A percentile compares a stretch with the other conserved stretches of the same genome.
Conservation (phyloP, 2,888 invertebrate species). For the Eurytoma californica region DNA sequence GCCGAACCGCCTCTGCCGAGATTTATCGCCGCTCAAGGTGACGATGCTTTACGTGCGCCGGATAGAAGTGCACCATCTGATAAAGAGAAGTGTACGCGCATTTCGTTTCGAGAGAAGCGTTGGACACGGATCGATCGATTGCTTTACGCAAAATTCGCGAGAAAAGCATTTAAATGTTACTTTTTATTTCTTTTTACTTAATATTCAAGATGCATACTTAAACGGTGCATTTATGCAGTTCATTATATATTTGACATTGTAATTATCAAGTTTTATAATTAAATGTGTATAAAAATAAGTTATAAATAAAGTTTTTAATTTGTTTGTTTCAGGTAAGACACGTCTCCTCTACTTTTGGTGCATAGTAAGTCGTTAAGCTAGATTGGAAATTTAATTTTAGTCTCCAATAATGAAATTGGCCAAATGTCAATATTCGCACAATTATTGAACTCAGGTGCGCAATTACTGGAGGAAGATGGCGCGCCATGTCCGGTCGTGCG, state of each 20-base stretch:
- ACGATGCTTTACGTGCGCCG: neutral
- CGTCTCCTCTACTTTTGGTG: neutral
- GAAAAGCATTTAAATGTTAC: too few relatives aligned
- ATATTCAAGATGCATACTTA: too few relatives aligned
- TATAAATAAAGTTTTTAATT: neutral
- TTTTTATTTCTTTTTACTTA: too few relatives aligned
- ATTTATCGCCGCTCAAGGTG: conserved; percentile 41
- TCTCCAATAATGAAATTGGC: neutral
- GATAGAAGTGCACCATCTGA: neutral
- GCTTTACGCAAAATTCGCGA: too few relatives aligned
- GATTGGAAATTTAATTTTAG: too few relatives aligned
- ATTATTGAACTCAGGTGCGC: neutral
- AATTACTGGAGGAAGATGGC: neutral
- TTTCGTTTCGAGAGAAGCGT: neutral
- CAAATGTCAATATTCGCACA: neutral
- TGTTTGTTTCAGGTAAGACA: conserved; percentile 30
- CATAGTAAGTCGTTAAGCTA: too few relatives aligned
- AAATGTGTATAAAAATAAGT: too few relatives aligned
- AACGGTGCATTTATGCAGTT: too few relatives aligned
- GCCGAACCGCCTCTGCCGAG: neutral
- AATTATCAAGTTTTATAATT: too few relatives aligned
- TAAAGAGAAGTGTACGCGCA: neutral
- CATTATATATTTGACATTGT: too few relatives aligned
- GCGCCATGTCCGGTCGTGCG: neutral
- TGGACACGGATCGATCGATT: too few relatives aligned